Percentiles rank a stretch among this genome's conserved stretches.
Evolutionary conservation across 2,113 vertebrate genomes (phyloP).

Genomic region (Mixornis gularis): DNA sequence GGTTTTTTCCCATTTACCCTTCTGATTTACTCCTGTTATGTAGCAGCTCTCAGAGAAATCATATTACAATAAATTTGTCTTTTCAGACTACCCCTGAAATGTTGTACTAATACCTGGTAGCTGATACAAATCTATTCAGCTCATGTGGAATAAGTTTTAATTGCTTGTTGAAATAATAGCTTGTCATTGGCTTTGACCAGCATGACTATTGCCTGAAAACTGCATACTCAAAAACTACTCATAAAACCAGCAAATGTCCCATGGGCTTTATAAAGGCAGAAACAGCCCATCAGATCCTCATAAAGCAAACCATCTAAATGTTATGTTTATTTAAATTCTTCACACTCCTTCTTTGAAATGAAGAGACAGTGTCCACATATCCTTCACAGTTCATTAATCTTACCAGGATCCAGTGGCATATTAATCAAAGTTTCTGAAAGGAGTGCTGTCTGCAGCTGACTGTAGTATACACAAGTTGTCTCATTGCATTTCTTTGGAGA

Average conservation of each 20-base stretch:
- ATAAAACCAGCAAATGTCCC: background rate
- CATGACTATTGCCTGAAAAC: background rate
- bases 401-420: background rate
- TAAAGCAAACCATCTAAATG: background rate
- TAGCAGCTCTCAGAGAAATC: background rate
- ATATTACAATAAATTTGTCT: background rate
- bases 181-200: background rate
- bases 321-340: slow-evolving; percentile 43
- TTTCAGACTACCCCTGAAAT: background rate
- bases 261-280: background rate
- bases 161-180: background rate
- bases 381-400: slow-evolving; percentile 44
- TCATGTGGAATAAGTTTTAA: background rate
- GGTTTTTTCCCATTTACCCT: background rate
- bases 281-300: background rate
- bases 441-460: background rate
- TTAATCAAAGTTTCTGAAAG: slow-evolving; percentile 17
- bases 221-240: background rate
- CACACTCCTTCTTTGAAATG: background rate
- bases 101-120: background rate
- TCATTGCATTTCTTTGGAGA: background rate
- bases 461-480: background rate
- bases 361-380: slow-evolving; percentile 6
- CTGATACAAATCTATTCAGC: background rate
- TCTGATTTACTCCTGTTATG: background rate